Evolutionary conservation across 2,113 vertebrate species (phyloP).

Genomic region (Acanthochromis polyacanthus): DNA sequence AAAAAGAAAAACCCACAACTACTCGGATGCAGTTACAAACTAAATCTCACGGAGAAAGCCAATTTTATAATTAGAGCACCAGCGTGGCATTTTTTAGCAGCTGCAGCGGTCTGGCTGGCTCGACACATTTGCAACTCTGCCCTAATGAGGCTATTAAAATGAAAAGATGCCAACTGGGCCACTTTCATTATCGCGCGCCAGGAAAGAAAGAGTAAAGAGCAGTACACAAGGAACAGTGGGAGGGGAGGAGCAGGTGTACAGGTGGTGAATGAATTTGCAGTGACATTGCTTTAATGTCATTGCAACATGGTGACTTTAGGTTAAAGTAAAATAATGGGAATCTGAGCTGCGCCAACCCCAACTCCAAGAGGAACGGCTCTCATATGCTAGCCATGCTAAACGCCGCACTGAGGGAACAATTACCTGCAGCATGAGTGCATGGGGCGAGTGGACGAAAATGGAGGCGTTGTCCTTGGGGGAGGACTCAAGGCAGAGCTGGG

Average conservation of each 20-base stretch:
- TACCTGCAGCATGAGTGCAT: conserved; percentile 99
- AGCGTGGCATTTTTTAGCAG: conserved; percentile 50
- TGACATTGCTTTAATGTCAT: conserved; percentile 25
- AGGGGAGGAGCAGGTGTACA: conserved; percentile 19
- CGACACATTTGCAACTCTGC: conserved; percentile 58
- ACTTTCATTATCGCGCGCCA: conserved; percentile 43
- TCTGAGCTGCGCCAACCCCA: not conserved
- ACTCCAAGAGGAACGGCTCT: not conserved
- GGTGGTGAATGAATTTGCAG: conserved; percentile 32
- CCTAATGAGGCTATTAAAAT: conserved; percentile 70
- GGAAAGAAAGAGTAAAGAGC: conserved; percentile 13
- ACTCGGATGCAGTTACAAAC: conserved; percentile 15
- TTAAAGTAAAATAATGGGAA: conserved; percentile 20
- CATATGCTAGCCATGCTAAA: not conserved
- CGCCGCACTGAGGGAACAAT: conserved; percentile 3
- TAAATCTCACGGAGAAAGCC: conserved; percentile 17
- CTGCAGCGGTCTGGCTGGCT: conserved; percentile 30
- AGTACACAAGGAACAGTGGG: conserved; percentile 20
- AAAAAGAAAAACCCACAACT: conserved; percentile 14
- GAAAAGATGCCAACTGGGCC: conserved; percentile 51
- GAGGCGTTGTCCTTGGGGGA: conserved; percentile 97
- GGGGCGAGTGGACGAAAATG: conserved; percentile 98
- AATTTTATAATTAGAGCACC: conserved; percentile 47
- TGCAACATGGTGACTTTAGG: conserved; percentile 7
- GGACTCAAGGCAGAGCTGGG: conserved; percentile 97